Evolutionary conservation across 2,888 invertebrate species (phyloP).

Genomic region (Drosophila gaucha): DNA sequence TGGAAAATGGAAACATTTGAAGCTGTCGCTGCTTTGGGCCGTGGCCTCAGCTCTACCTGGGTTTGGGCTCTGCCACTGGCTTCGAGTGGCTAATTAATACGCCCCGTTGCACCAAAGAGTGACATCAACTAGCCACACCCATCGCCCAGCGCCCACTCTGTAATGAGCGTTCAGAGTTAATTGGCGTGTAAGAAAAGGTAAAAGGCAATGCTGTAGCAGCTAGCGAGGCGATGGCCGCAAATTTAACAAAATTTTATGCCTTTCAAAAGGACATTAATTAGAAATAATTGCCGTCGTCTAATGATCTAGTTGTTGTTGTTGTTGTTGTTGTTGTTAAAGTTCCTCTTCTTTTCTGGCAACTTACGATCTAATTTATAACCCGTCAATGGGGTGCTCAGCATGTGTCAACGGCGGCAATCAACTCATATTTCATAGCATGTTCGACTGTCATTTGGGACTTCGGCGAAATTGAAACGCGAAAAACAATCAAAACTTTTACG

Average conservation of each 20-base stretch:
- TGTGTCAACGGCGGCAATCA: conserved; percentile 55
- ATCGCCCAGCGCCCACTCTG: conserved; percentile 49
- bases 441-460: conserved; percentile 62
- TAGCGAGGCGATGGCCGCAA: conserved; percentile 26
- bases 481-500: conserved; percentile 75
- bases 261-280: conserved; percentile 72
- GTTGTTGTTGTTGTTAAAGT: not conserved
- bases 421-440: conserved; percentile 79
- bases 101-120: conserved; percentile 74
- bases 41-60: conserved; percentile 22
- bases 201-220: conserved; percentile 35
- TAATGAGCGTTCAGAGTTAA: conserved; percentile 80
- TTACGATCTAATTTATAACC: conserved; percentile 51
- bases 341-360: not conserved
- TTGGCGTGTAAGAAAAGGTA: conserved; percentile 73
- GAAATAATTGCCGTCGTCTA: conserved; percentile 70
- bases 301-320: conserved; percentile 57
- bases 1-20: conserved; percentile 72
- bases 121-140: conserved; percentile 59
- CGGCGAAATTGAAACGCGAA: conserved; percentile 69
- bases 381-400: conserved; percentile 41
- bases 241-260: conserved; percentile 71
- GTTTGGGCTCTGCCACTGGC: conserved; percentile 43
- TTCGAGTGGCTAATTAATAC: conserved; percentile 78
- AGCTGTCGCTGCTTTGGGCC: conserved; percentile 21